These are phyloP conservation scores for Mastacembelus armatus DNA, from an alignment of 2,797 vertebrate species.

Conservation along the genomic window DNA sequence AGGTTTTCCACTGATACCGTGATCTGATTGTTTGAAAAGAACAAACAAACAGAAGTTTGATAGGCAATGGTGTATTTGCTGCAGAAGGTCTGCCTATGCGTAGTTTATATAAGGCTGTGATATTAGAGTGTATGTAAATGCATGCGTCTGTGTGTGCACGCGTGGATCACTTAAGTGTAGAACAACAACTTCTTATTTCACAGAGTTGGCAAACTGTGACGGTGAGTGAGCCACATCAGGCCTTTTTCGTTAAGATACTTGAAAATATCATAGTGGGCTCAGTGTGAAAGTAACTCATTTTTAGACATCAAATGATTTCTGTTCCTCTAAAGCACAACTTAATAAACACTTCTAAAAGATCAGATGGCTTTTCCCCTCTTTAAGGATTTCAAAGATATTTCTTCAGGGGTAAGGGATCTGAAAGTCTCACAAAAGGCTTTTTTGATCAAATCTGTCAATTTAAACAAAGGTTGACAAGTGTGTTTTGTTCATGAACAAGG, in stretches of 20 bases:
- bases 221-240: not conserved
- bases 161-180: no score
- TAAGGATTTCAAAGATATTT: conserved; percentile 31
- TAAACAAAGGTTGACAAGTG: conserved; percentile 8
- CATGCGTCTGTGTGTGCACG: not conserved
- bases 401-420: conserved; percentile 28
- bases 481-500: conserved; percentile 13
- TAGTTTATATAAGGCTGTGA: not conserved
- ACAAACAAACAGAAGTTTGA: conserved; percentile 12
- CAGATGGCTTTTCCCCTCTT: conserved; percentile 9
- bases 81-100: not conserved
- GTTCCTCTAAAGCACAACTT: conserved; percentile 21
- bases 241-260: conserved; percentile 7
- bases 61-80: not conserved
- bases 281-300: conserved; percentile 41
- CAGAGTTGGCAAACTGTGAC: conserved; percentile 3
- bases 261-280: conserved; percentile 35
- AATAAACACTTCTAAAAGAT: conserved; percentile 43
- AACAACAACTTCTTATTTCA: conserved; percentile 2
- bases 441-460: conserved; percentile 33
- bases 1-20: not conserved
- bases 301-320: conserved; percentile 39
- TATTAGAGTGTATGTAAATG: not conserved
- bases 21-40: not conserved
- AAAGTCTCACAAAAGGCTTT: conserved; percentile 17